Base-by-base conservation (phyloP, 2,113 vertebrate genomes). In the Heloderma charlesbogerti region DNA sequence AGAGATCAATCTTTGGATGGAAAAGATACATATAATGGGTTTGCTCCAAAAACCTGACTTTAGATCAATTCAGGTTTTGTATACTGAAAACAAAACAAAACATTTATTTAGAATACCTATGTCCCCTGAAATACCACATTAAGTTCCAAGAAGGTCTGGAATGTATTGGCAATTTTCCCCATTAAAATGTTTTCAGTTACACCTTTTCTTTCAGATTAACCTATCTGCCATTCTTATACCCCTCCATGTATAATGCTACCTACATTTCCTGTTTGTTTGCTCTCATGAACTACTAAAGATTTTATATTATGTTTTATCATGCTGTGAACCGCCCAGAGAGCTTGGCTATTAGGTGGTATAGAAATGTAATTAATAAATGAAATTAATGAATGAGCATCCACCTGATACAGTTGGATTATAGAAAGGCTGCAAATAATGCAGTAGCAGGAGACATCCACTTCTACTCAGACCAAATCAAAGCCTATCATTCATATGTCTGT, bases 401-500 rank as follows among this genome's bases (percentile, higher is more conserved):
- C 92, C 63, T 84, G 86, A 88, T 89, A 91, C 93, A 90, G 92
- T 72, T 95, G 94, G 86, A 91, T 85, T 6, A 27, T 60, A 84
- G 91, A 87, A 92, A 87, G 88, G 83, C 88, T 91, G 69, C n/a
- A 94, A 90, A 83, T 57, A 92, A 88, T 93, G 0, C 0, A 94
- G 92, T 91, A 89, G 87, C 92, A 96, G 94, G 89, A 48, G 0
- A 94, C 0, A 0, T 89, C 45, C 77, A 90, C 90, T 0, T 13
- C 91, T 94, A 86, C 60, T 93, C 88, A 93, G 95, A 89, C 93
- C 96, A 96, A 96, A 92, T 0, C 93, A 93, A 96, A 96, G 88
- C 86, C 92, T 93, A 96, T 95, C 94, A 93, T 95, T 95, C 95
- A 96, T 90, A 92, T 84, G 90, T 92, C 93, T 94, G 92, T 27